Conservation (phyloP, 2,888 invertebrate species). For the Flexamia atlantica region DNA sequence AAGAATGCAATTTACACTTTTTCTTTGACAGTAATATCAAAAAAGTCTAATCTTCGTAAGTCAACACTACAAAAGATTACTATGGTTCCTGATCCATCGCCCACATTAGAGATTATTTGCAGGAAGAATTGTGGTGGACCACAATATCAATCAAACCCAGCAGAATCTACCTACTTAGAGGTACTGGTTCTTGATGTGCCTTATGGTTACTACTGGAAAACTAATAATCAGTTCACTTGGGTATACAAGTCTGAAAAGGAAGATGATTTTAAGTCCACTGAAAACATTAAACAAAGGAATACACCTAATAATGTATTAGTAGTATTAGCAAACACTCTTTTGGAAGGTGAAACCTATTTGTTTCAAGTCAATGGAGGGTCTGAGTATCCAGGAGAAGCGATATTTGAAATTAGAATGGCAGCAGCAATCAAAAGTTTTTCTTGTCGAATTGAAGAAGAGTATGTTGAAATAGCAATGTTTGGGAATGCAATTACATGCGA, state of each 20-base stretch:
- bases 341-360: background rate
- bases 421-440: background rate
- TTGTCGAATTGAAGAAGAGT: background rate
- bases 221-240: background rate
- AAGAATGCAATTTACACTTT: background rate
- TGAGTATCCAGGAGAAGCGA: background rate
- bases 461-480: background rate
- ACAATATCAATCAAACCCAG: background rate
- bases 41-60: background rate
- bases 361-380: constrained; percentile 1
- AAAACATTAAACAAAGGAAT: background rate
- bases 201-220: background rate
- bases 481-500: background rate
- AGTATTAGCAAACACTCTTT: background rate
- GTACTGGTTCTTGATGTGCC: background rate
- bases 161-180: background rate
- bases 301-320: background rate
- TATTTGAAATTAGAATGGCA: background rate
- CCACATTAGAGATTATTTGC: background rate
- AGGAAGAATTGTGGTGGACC: constrained; percentile 12
- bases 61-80: background rate
- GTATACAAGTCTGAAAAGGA: background rate
- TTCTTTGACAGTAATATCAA: background rate
- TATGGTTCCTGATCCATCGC: background rate
- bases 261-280: background rate